Evolutionary conservation across 2,888 invertebrate species (phyloP).

Genomic region (Brachypterus glaber): DNA sequence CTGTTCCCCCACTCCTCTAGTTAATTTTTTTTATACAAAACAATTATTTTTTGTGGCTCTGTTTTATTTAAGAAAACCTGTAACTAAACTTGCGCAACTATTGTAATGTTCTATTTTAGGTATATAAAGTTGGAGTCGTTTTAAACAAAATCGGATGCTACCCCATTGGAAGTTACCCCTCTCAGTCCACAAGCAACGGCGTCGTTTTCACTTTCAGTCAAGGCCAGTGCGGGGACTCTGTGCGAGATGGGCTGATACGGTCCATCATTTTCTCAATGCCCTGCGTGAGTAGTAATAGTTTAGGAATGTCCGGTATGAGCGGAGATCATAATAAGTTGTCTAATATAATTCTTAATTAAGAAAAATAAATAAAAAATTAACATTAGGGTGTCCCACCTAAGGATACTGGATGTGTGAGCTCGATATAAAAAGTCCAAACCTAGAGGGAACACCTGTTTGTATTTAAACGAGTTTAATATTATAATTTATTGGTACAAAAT

Average conservation of each 20-base stretch:
- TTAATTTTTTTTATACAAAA: no score
- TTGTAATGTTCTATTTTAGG: slow-evolving; percentile 40
- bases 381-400: no score
- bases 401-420: no score
- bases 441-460: no score
- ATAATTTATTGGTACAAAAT: no score
- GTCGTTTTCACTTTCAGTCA: slow-evolving; percentile 70
- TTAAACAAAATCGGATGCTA: slow-evolving; percentile 77
- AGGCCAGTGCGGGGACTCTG: slow-evolving; percentile 59
- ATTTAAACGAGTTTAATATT: no score
- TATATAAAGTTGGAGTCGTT: slow-evolving; percentile 73
- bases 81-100: neutral
- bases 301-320: slow-evolving; percentile 24
- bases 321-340: slow-evolving; percentile 28
- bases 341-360: slow-evolving; percentile 25
- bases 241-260: slow-evolving; percentile 67
- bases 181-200: slow-evolving; percentile 56
- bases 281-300: slow-evolving; percentile 33
- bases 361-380: no score
- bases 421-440: no score
- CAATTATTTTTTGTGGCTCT: no score
- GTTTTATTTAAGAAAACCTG: no score
- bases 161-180: slow-evolving; percentile 65
- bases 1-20: no score
- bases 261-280: slow-evolving; percentile 61